A percentile compares a stretch with the other conserved stretches of the same genome.
phyloP scores from a whole-genome alignment of 2,113 vertebrate genomes.

The Ammodytes dubius region DNA sequence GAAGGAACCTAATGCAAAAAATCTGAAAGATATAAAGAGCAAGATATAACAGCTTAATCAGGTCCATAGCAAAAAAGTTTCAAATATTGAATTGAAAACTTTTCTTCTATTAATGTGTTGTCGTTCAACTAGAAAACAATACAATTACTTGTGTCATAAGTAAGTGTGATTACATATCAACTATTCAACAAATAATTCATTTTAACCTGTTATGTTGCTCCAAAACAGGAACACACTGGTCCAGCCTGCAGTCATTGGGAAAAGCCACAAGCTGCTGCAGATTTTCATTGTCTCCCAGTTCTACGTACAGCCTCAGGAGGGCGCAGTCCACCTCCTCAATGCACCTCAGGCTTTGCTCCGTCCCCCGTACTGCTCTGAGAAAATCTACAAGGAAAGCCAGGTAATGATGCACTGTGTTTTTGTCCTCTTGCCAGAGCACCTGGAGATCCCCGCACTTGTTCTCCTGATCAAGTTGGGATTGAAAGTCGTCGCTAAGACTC shows the following conservation, averaged over 20 bases:
- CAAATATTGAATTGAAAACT: background rate
- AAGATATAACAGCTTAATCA: background rate
- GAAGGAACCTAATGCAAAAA: conserved; percentile 77
- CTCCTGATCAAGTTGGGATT: conserved; percentile 49
- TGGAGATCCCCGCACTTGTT: conserved; percentile 66
- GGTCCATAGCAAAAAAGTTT: background rate
- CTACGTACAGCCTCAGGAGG: conserved; percentile 76
- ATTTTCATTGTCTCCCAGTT: conserved; percentile 52
- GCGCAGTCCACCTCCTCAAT: conserved; percentile 74
- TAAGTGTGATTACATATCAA: background rate
- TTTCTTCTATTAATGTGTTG: background rate
- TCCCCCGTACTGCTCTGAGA: conserved; percentile 59
- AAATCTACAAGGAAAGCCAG: conserved; percentile 75
- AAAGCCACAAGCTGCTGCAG: conserved; percentile 65
- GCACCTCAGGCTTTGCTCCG: conserved; percentile 41
- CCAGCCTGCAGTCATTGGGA: conserved; percentile 70
- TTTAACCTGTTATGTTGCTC: conserved; percentile 73
- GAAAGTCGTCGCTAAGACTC: conserved; percentile 53
- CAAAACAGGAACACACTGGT: conserved; percentile 65
- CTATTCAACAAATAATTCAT: background rate
- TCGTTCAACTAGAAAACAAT: background rate
- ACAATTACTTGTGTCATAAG: background rate
- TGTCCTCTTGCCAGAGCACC: conserved; percentile 60
- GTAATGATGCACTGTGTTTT: conserved; percentile 61
- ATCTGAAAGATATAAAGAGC: conserved; percentile 55